These are phyloP conservation scores for Spermophilus dauricus DNA, from an alignment of 2,113 vertebrate genomes.

Conservation along the genomic window DNA sequence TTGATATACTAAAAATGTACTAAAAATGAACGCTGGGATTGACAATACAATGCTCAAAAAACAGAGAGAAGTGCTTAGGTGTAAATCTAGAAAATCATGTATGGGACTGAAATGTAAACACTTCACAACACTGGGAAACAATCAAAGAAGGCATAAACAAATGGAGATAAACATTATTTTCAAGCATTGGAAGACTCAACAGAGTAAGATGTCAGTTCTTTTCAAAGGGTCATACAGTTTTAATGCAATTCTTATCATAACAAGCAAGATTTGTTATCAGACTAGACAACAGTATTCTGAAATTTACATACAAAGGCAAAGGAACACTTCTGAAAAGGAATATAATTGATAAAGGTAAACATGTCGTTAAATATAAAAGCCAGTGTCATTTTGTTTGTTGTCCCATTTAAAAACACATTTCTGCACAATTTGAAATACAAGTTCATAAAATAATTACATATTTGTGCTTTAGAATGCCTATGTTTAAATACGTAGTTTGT, in stretches of 20 bases:
- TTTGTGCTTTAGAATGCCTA: background rate
- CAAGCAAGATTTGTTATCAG: background rate
- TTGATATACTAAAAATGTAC: too few relatives aligned
- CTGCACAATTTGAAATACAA: background rate
- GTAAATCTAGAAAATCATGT: too few relatives aligned
- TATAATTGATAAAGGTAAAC: background rate
- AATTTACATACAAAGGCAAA: background rate
- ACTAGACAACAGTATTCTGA: background rate
- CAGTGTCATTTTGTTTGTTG: background rate
- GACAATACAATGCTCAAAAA: too few relatives aligned
- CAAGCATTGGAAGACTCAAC: background rate
- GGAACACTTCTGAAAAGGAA: background rate
- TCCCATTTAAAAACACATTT: background rate
- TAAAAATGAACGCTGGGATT: too few relatives aligned
- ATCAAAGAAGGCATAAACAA: background rate
- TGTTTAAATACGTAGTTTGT: background rate
- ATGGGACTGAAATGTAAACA: too few relatives aligned
- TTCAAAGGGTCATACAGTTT: background rate
- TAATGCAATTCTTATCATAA: background rate
- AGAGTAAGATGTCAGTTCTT: background rate
- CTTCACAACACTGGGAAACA: too few relatives aligned
- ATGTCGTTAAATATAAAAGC: background rate
- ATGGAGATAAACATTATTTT: background rate
- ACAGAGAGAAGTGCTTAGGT: too few relatives aligned
- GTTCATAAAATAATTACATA: conserved; percentile 5